Percentiles rank a stretch among this genome's conserved stretches.
phyloP scores from a whole-genome alignment of 2,113 vertebrate species.

The Tachysurus vachellii region DNA sequence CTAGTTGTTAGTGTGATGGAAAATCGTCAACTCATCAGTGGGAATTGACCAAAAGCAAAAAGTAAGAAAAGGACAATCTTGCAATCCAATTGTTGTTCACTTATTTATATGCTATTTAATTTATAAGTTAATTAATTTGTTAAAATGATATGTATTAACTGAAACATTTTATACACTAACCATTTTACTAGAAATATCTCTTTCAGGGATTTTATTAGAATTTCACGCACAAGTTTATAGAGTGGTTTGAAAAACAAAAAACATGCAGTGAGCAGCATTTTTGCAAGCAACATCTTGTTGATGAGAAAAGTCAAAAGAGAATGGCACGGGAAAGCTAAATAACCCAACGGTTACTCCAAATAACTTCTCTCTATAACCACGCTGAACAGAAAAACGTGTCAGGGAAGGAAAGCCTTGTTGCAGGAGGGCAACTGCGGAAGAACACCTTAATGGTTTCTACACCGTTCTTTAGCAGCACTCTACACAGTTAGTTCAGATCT shows the following conservation, averaged over 20 bases:
- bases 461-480: neutral
- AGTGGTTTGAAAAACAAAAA: neutral
- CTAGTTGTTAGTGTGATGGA: neutral
- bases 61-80: neutral
- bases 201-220: neutral
- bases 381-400: neutral
- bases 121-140: too few relatives aligned
- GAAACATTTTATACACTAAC: too few relatives aligned
- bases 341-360: neutral
- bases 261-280: neutral
- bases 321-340: neutral
- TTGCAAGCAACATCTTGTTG: neutral
- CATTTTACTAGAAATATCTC: too few relatives aligned
- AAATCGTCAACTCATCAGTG: neutral
- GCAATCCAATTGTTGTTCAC: too few relatives aligned
- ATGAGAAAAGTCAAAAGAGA: neutral
- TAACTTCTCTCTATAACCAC: neutral
- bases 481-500: neutral
- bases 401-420: neutral
- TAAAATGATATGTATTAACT: neutral
- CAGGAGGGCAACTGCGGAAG: neutral
- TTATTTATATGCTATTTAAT: too few relatives aligned
- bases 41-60: neutral
- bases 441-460: too few relatives aligned
- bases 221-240: neutral